Percentiles rank a stretch among this genome's conserved stretches.
phyloP scores from a whole-genome alignment of 2,888 invertebrate genomes.

The Mylabris sibirica region DNA sequence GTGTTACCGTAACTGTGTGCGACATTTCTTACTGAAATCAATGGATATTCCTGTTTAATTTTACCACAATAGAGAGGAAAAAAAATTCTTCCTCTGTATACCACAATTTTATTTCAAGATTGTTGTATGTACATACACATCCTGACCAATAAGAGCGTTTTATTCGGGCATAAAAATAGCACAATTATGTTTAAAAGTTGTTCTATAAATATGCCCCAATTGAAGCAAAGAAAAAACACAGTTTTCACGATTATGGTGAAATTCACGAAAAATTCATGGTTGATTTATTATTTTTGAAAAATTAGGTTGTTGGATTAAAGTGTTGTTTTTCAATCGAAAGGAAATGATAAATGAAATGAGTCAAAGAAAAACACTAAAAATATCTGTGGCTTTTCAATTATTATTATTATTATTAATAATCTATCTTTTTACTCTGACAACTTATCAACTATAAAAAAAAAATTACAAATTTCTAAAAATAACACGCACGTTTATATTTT shows the following conservation, averaged over 20 bases:
- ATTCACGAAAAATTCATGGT: too few species aligned
- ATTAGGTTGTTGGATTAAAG: too few species aligned
- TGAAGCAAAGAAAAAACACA: neutral
- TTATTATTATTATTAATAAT: neutral
- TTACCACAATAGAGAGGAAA: too few species aligned
- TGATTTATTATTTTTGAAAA: too few species aligned
- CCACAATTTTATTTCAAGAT: neutral
- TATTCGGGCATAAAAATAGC: neutral
- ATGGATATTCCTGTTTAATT: too few species aligned
- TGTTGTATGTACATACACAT: neutral
- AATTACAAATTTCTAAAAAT: neutral
- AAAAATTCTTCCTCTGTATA: neutral
- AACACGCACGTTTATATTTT: neutral
- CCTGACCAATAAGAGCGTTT: neutral
- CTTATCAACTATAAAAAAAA: neutral
- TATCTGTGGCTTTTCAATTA: neutral
- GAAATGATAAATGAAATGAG: neutral
- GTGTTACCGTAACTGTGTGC: slow-evolving; percentile 85
- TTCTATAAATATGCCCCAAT: slow-evolving; percentile 6
- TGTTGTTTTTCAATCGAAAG: neutral
- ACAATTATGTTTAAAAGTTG: slow-evolving; percentile 2
- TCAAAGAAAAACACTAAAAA: neutral
- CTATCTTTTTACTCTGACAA: neutral
- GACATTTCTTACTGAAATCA: slow-evolving; percentile 69
- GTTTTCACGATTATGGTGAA: neutral